Evolutionary conservation across 1,140 invertebrate species (phyloP), one percentile per base, ranked within the genome.

Genomic region (Cyrtorhinus lividipennis): DNA sequence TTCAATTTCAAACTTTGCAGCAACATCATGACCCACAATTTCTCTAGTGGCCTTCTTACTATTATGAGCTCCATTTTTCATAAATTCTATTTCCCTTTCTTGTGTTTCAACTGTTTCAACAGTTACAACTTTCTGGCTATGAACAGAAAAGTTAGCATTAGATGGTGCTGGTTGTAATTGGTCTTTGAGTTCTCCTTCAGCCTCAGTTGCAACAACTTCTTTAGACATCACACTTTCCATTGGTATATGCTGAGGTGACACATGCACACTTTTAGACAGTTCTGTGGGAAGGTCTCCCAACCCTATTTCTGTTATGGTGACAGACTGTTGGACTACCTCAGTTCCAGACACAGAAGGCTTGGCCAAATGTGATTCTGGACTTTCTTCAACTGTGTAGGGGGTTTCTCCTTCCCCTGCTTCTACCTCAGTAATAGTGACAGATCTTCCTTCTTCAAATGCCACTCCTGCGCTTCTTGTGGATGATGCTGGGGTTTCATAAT

Each of bases 351-450:
- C 25, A n/a, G 24, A 56, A 1, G 60, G 64, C 18, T 59, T 27
- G 13, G 64, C 64, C 3, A 48, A 61, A 56, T 67, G 62, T 63
- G 78, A 73, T 57, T 76, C 73, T 10, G 80, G 59, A 1, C 69
- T 68, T 25, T 79, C 77, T 71, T 76, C 72, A 1, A 66, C 69
- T 13, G 56, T 65, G 66, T 75, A 71, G 3, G 76, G 77, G 63
- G 67, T 72, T 57, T 66, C 65, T 61, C 67, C 67, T 53, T 73
- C 66, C 13, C 66, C 65, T 25, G 79, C 68, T 44, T 67, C 30
- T 12, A 73, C 73, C 73, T 81, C 80, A 69, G 67, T 73, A 10
- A 80, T 69, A 64, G 74, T 71, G 12, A 81, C 44, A 65, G 75
- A 68, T 69, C 76, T 69, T 44, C 71, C 74, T 72, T 78, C 76